Conservation (phyloP, 64 coral and sea anemone genomes). For the Anthopleura sola region DNA sequence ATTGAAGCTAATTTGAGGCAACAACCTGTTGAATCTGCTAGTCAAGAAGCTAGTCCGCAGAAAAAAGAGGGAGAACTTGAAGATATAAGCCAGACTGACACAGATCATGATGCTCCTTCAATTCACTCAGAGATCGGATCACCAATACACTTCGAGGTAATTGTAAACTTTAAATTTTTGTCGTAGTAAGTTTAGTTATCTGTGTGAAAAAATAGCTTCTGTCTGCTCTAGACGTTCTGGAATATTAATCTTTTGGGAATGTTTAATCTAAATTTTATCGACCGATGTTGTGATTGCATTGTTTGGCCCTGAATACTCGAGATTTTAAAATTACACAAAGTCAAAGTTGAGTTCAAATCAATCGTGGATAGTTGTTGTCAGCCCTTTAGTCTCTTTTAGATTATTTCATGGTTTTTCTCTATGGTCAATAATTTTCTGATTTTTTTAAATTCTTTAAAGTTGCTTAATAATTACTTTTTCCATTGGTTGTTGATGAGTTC, state of each 20-base stretch:
- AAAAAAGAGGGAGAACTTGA: conserved; percentile 59
- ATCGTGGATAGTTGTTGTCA: too few species aligned
- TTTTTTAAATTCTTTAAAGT: background rate
- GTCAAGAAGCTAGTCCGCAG: conserved; percentile 32
- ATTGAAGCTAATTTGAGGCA: conserved; percentile 34
- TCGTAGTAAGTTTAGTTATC: background rate
- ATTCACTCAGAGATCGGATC: conserved; percentile 85
- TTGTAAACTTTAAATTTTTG: background rate
- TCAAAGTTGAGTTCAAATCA: background rate
- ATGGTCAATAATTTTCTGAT: background rate
- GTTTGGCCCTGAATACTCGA: background rate
- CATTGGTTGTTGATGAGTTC: background rate
- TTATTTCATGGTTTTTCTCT: background rate
- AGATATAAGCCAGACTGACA: conserved; percentile 88
- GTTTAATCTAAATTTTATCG: background rate
- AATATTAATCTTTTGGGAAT: background rate
- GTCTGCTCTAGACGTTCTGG: background rate
- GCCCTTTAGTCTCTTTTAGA: background rate
- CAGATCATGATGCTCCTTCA: conserved; percentile 83
- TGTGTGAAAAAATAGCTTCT: background rate
- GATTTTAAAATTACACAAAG: background rate
- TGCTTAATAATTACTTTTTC: background rate
- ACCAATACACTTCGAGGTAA: conserved; percentile 42
- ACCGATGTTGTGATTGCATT: background rate
- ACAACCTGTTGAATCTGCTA: conserved; percentile 31